A percentile compares a stretch with the other conserved stretches of the same genome.
phyloP scores from a whole-genome alignment of 2,113 vertebrate species.

The Callaeas wilsoni region DNA sequence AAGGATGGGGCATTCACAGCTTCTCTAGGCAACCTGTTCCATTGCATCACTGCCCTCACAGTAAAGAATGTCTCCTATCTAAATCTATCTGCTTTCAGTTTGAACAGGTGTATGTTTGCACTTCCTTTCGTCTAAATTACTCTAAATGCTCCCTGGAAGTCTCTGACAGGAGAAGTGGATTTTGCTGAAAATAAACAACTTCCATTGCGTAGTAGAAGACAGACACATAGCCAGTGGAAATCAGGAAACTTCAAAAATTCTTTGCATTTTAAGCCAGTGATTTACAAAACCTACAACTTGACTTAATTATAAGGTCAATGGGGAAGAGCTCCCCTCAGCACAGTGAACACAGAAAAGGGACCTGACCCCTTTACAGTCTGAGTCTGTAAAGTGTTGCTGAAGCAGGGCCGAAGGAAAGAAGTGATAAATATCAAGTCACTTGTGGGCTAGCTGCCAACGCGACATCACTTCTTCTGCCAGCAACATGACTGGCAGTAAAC shows the following conservation, averaged over 20 bases:
- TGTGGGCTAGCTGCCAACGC: not conserved
- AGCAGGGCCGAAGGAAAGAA: not conserved
- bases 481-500: not conserved
- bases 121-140: not conserved
- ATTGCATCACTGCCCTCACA: not conserved
- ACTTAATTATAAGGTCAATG: not conserved
- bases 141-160: not conserved
- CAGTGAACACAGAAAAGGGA: not conserved
- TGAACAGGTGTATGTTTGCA: not conserved
- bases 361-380: rapidly evolving
- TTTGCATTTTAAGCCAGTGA: not conserved
- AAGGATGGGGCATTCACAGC: not conserved
- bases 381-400: not conserved
- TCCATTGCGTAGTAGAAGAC: not conserved
- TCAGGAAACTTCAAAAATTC: not conserved
- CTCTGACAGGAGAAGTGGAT: not conserved
- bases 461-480: not conserved
- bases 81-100: not conserved
- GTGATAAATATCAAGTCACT: not conserved
- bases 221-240: not conserved
- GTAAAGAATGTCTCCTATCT: not conserved
- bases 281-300: not conserved
- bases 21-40: not conserved
- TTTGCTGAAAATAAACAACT: not conserved
- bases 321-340: not conserved